Percentiles rank a stretch among this genome's conserved stretches.
Evolutionary conservation across 2,797 vertebrate genomes (phyloP).

Genomic region (Pelochelys cantorii): DNA sequence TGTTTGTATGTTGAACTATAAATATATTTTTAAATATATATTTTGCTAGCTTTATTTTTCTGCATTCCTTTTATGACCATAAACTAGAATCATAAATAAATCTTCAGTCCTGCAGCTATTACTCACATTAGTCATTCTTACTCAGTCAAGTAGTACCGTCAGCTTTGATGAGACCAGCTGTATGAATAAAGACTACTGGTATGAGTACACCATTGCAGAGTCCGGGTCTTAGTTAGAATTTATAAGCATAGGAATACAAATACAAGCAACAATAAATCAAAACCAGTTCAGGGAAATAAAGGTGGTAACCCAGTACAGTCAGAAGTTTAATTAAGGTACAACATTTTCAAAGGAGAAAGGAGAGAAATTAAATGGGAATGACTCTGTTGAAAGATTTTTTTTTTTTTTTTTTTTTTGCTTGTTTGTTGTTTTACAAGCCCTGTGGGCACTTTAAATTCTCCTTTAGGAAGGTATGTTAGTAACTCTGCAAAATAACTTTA

Average conservation of each 20-base stretch:
- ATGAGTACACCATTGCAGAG: neutral
- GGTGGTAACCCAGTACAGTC: neutral
- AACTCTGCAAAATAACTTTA: neutral
- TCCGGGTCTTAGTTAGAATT: neutral
- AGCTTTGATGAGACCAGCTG: neutral
- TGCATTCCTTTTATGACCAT: neutral
- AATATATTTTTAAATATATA: neutral
- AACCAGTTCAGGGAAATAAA: neutral
- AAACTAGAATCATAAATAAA: neutral
- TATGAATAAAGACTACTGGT: neutral
- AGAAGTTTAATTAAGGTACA: neutral
- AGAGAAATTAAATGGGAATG: neutral
- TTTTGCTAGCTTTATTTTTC: neutral
- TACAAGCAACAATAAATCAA: neutral
- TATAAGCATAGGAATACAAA: neutral
- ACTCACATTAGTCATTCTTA: neutral
- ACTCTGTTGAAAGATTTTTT: neutral
- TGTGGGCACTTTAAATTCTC: neutral
- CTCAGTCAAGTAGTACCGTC: neutral
- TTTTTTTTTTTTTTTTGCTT: neutral
- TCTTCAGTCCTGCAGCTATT: neutral
- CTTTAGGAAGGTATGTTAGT: neutral
- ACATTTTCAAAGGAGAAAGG: neutral
- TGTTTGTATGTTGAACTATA: neutral
- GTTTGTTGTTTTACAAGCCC: neutral